Percentiles rank a stretch among this genome's conserved stretches.
These are phyloP conservation scores for Cephus nigrinus DNA, from an alignment of 2,888 invertebrate species.

Conservation along the genomic window DNA sequence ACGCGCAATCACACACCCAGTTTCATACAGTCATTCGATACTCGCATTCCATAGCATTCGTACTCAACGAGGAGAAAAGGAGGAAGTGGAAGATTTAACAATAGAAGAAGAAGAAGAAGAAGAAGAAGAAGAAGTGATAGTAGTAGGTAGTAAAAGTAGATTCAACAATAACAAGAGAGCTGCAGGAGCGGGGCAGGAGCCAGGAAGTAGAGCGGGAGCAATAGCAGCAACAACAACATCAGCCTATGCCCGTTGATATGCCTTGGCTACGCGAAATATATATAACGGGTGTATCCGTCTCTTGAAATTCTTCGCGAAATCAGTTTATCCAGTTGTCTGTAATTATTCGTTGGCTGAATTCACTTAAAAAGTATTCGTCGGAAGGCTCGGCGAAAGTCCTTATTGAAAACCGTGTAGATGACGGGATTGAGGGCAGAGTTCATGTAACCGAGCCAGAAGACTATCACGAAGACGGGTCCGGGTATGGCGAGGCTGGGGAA, in stretches of 20 bases:
- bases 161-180: background rate
- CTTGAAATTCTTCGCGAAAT: slow-evolving; percentile 65
- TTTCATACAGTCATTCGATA: too few relatives aligned
- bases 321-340: slow-evolving; percentile 67
- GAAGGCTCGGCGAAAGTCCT: slow-evolving; percentile 96
- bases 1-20: too few relatives aligned
- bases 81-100: slow-evolving; percentile 2
- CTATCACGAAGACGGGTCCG: slow-evolving; percentile 87
- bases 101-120: background rate
- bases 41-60: too few relatives aligned
- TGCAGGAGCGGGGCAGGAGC: background rate
- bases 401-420: slow-evolving; percentile 97
- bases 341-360: slow-evolving; percentile 75
- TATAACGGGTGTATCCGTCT: too few relatives aligned
- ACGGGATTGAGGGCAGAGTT: slow-evolving; percentile 96
- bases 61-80: background rate
- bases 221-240: background rate
- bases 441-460: slow-evolving; percentile 98
- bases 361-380: slow-evolving; percentile 95
- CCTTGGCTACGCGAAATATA: too few relatives aligned
- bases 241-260: too few relatives aligned
- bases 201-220: background rate
- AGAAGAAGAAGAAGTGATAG: too few relatives aligned
- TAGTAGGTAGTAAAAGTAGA: too few relatives aligned
- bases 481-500: slow-evolving; percentile 83